Evolutionary conservation across 2,888 invertebrate genomes (phyloP).

Genomic region (Lithophane semibrunnea): DNA sequence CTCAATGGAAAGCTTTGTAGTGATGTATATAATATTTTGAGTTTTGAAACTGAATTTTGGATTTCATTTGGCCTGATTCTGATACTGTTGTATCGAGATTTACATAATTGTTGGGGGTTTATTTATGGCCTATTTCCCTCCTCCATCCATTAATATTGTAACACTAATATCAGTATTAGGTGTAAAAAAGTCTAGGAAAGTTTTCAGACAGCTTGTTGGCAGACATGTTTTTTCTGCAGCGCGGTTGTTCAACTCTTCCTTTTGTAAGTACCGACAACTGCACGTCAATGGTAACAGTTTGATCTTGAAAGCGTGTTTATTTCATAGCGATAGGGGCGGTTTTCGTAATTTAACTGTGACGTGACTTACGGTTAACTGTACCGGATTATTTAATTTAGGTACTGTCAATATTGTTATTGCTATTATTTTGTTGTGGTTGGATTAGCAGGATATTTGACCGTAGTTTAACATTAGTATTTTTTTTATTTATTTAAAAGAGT

Average conservation of each 20-base stretch:
- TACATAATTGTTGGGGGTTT: not conserved
- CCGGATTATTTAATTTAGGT: constrained; percentile 1
- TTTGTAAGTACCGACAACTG: constrained; percentile 19
- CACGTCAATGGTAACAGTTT: no score
- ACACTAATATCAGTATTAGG: not conserved
- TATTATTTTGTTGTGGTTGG: not conserved
- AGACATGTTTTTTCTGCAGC: no score
- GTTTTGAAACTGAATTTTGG: not conserved
- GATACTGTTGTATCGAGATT: not conserved
- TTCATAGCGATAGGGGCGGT: not conserved
- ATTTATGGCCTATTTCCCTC: not conserved
- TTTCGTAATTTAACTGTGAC: not conserved
- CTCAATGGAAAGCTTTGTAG: constrained; percentile 12
- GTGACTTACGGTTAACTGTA: not conserved
- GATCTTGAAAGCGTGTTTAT: not conserved
- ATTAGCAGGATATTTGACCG: not conserved
- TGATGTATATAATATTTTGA: constrained; percentile 32
- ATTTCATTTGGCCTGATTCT: not conserved
- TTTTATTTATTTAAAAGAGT: no score
- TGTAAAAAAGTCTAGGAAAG: not conserved
- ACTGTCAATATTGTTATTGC: not conserved
- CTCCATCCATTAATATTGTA: not conserved
- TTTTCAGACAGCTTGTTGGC: not conserved
- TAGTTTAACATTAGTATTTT: not conserved
- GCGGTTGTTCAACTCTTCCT: constrained; percentile 2